Conservation (phyloP, 2,888 invertebrate genomes). For the Spisula subtruncata region DNA sequence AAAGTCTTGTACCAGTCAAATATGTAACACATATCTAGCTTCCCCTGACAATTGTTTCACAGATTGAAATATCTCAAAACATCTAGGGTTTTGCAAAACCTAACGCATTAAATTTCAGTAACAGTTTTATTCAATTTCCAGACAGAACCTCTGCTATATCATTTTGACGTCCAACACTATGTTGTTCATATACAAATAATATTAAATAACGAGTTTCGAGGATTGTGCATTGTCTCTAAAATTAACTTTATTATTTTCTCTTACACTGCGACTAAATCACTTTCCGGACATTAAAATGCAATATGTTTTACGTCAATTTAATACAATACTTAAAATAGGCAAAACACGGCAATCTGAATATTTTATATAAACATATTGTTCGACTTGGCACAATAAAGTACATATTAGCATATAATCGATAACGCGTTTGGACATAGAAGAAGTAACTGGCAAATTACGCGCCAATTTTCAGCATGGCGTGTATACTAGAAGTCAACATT, state of each 20-base stretch:
- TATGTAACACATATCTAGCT: neutral
- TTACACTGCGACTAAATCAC: neutral
- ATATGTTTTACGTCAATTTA: neutral
- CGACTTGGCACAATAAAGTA: neutral
- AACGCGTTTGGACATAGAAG: too few species aligned
- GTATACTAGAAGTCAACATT: too few species aligned
- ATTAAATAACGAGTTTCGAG: neutral
- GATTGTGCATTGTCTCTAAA: neutral
- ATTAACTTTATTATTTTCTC: neutral
- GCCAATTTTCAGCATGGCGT: too few species aligned
- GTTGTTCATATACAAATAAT: neutral
- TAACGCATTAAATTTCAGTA: neutral
- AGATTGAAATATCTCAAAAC: neutral
- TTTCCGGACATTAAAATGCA: conserved; percentile 4
- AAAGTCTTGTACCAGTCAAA: neutral
- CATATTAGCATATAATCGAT: too few species aligned
- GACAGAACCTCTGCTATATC: neutral
- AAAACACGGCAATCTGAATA: neutral
- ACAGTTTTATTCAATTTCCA: neutral
- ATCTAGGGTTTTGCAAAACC: neutral
- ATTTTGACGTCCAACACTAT: neutral
- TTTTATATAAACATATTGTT: neutral
- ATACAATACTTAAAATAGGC: neutral
- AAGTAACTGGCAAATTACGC: too few species aligned
- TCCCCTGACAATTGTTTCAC: neutral